These are phyloP conservation scores for Rhabdomys pumilio DNA, from an alignment of 2,797 vertebrate species.

Conservation along the genomic window DNA sequence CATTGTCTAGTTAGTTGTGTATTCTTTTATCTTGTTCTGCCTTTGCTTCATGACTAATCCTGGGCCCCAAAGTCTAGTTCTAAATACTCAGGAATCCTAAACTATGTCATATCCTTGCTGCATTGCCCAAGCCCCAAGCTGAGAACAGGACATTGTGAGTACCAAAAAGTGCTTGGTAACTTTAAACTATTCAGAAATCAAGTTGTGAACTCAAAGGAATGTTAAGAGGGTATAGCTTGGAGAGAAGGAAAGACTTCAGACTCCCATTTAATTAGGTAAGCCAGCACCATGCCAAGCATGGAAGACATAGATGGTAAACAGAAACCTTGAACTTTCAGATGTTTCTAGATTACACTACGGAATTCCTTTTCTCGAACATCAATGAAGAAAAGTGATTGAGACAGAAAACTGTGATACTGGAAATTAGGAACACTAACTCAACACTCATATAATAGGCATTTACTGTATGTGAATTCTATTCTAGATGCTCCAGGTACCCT, in stretches of 20 bases:
- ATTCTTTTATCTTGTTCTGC: slow-evolving; percentile 19
- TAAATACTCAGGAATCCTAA: slow-evolving; percentile 50
- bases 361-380: slow-evolving; percentile 30
- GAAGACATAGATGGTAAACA: slow-evolving; percentile 8
- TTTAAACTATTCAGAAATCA: slow-evolving; percentile 69
- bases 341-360: slow-evolving; percentile 39
- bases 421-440: slow-evolving; percentile 39
- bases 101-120: slow-evolving; percentile 26
- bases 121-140: not conserved
- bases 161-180: not conserved
- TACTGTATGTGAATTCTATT: slow-evolving; percentile 52
- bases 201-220: slow-evolving; percentile 25
- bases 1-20: slow-evolving; percentile 20
- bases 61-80: not conserved
- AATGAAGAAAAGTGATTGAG: slow-evolving; percentile 35
- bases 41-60: slow-evolving; percentile 41
- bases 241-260: not conserved
- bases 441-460: slow-evolving; percentile 28
- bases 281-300: not conserved
- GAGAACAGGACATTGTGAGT: slow-evolving; percentile 1
- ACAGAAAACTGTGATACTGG: slow-evolving; percentile 17
- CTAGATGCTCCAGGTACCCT: slow-evolving; percentile 19
- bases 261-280: slow-evolving; percentile 48
- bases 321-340: slow-evolving; percentile 23
- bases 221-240: not conserved